Evolutionary conservation across 2,888 invertebrate genomes (phyloP).

Genomic region (Deilephila porcellus): DNA sequence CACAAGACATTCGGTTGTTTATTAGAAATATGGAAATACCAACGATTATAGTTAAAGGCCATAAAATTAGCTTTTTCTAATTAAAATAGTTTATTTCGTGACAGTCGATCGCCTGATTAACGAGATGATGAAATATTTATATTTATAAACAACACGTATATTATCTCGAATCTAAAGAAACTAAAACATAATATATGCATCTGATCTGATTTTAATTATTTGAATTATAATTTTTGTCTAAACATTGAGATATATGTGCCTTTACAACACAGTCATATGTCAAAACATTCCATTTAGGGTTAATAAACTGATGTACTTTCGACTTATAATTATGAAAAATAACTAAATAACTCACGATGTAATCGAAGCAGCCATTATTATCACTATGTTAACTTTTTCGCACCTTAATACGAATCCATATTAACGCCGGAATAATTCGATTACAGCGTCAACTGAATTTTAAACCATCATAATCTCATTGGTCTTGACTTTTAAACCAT

Average conservation of each 20-base stretch:
- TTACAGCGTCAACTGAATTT: conserved; percentile 20
- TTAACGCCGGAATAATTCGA: conserved; percentile 6
- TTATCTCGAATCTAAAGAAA: no score
- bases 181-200: no score
- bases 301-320: no score
- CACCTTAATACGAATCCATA: conserved; percentile 12
- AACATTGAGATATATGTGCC: no score
- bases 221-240: no score
- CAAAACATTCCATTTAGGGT: no score
- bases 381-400: not conserved
- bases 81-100: not conserved
- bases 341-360: not conserved
- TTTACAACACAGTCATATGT: no score
- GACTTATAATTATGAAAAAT: not conserved
- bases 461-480: not conserved
- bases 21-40: conserved; percentile 9
- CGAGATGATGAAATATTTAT: not conserved
- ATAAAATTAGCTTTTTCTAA: conserved; percentile 1
- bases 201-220: no score
- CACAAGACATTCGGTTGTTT: not conserved
- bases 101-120: not conserved
- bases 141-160: not conserved
- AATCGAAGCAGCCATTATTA: not conserved
- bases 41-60: not conserved
- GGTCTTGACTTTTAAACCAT: not conserved